phyloP scores from a whole-genome alignment of 2,113 vertebrate genomes.

The Pelvicachromis taeniatus region DNA sequence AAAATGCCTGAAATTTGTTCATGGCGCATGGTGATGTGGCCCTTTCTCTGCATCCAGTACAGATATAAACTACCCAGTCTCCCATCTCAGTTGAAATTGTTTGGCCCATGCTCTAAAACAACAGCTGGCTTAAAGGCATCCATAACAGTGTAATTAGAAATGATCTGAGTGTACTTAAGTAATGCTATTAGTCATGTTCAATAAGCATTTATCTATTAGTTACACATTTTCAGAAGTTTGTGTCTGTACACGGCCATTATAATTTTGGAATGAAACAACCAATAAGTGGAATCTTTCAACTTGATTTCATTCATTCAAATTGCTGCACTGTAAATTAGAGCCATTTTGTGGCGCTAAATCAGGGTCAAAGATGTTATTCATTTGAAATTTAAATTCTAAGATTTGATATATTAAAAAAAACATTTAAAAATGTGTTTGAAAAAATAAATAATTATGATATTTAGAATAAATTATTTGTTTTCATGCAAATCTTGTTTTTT shows the following conservation, averaged over 20 bases:
- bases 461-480: neutral
- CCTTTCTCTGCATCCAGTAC: neutral
- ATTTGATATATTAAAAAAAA: neutral
- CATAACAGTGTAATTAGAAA: neutral
- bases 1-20: neutral
- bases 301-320: neutral
- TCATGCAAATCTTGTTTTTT: neutral
- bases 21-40: neutral
- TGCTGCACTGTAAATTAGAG: neutral
- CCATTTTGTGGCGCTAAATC: neutral
- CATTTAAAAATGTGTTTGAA: accelerated
- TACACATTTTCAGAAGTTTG: neutral
- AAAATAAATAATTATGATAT: neutral
- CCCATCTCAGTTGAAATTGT: neutral
- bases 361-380: neutral
- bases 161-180: neutral
- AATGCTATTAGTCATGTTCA: neutral
- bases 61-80: neutral
- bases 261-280: neutral
- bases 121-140: neutral
- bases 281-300: neutral
- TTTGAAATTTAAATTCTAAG: neutral
- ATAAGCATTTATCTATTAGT: neutral
- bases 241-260: neutral
- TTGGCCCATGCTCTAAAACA: neutral